Conservation (phyloP, 2,888 invertebrate genomes). For the Heliconius sara region DNA sequence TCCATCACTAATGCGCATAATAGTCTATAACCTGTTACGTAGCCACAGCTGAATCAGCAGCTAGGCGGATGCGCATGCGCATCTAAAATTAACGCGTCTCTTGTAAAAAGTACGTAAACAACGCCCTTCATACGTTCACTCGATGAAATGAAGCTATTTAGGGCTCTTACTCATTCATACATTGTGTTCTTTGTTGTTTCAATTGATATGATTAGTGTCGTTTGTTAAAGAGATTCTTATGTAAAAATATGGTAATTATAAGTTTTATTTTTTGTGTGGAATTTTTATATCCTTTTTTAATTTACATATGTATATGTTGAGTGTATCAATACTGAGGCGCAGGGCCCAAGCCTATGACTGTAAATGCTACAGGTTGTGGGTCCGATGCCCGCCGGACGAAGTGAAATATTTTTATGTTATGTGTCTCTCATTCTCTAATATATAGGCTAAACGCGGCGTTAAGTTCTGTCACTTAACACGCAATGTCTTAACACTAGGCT, state of each 20-base stretch:
- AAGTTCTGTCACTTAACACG: too few relatives aligned
- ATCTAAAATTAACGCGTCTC: conserved; percentile 59
- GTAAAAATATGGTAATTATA: not conserved
- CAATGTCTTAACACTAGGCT: too few relatives aligned
- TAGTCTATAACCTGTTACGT: conserved; percentile 4
- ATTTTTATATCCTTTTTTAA: not conserved
- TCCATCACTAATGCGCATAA: not conserved
- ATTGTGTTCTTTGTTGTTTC: conserved; percentile 17
- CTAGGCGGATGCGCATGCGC: conserved; percentile 59
- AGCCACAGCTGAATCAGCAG: conserved; percentile 28
- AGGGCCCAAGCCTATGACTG: too few relatives aligned
- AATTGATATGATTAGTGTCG: conserved; percentile 3
- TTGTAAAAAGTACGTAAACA: conserved; percentile 58
- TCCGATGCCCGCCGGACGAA: too few relatives aligned
- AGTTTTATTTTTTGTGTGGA: not conserved
- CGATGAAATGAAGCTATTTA: conserved; percentile 37
- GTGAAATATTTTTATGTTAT: too few relatives aligned
- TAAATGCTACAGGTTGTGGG: too few relatives aligned
- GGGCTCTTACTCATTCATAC: conserved; percentile 1
- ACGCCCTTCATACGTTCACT: conserved; percentile 50
- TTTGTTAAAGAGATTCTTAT: conserved; percentile 8
- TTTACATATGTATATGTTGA: too few relatives aligned
- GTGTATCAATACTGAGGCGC: too few relatives aligned
- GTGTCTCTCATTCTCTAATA: too few relatives aligned
- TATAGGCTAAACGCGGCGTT: too few relatives aligned